These are phyloP conservation scores for Anagrus nilaparvatae DNA, from an alignment of 1,140 invertebrate species.

Conservation along the genomic window DNA sequence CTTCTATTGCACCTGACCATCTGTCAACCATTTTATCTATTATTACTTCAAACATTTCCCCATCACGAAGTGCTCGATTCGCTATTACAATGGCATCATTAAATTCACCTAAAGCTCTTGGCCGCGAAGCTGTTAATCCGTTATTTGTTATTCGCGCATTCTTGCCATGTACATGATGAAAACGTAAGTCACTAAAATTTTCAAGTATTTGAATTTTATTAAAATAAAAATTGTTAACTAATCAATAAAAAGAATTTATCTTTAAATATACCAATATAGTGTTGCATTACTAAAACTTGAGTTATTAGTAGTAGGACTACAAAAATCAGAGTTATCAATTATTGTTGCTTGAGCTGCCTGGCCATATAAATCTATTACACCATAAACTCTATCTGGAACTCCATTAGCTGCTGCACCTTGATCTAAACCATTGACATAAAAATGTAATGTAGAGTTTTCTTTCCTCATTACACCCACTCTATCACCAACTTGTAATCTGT, in stretches of 20 bases:
- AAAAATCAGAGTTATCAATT: constrained; percentile 55
- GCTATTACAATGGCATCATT: constrained; percentile 87
- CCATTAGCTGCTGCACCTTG: constrained; percentile 77
- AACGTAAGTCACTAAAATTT: constrained; percentile 59
- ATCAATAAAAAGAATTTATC: no score
- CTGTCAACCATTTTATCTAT: constrained; percentile 86
- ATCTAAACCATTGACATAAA: constrained; percentile 82
- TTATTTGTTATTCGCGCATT: constrained; percentile 78
- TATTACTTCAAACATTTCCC: constrained; percentile 81
- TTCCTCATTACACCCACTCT: constrained; percentile 81
- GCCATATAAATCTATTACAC: constrained; percentile 83
- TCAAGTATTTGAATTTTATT: no score
- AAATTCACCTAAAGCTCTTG: constrained; percentile 77
- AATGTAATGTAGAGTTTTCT: constrained; percentile 74
- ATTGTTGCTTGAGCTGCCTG: constrained; percentile 86
- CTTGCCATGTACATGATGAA: constrained; percentile 76
- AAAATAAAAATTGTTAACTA: background rate
- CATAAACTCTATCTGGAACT: constrained; percentile 78
- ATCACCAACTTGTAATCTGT: constrained; percentile 76
- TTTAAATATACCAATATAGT: constrained; percentile 45
- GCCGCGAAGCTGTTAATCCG: constrained; percentile 69
- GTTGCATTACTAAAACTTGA: constrained; percentile 62
- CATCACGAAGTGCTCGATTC: constrained; percentile 71
- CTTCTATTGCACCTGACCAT: constrained; percentile 81
- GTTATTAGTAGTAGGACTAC: constrained; percentile 55